phyloP scores from a whole-genome alignment of 2,113 vertebrate genomes.

The Otis tarda region DNA sequence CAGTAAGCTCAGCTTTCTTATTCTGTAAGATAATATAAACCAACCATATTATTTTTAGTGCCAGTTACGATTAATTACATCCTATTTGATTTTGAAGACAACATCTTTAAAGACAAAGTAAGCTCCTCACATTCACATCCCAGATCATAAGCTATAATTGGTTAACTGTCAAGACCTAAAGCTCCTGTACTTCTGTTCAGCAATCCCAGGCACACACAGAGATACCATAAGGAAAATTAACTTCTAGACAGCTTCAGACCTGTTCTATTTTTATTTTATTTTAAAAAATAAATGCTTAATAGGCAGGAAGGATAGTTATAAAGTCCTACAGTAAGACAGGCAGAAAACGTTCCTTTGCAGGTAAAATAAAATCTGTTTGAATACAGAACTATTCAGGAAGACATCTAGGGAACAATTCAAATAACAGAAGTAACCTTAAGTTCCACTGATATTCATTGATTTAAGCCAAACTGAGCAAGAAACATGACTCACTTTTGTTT shows the following conservation, averaged over 20 bases:
- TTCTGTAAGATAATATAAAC: not conserved
- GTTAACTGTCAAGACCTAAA: not conserved
- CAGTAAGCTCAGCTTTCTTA: not conserved
- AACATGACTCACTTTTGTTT: not conserved
- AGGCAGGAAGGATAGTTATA: not conserved
- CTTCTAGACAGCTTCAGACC: not conserved
- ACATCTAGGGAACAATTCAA: not conserved
- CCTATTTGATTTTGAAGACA: not conserved
- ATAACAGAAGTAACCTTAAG: not conserved
- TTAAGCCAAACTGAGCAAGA: not conserved
- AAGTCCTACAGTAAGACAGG: not conserved
- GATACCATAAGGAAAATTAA: not conserved
- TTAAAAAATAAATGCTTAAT: not conserved
- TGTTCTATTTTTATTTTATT: not conserved
- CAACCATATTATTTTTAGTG: not conserved
- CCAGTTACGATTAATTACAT: not conserved
- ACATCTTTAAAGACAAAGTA: not conserved
- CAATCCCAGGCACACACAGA: not conserved
- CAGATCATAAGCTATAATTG: not conserved
- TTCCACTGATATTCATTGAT: not conserved
- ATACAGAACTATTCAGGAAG: not conserved
- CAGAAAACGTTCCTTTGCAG: not conserved
- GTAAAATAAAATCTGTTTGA: not conserved
- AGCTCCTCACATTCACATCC: not conserved
- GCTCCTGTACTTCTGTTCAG: not conserved